A percentile compares a stretch with the other conserved stretches of the same genome.
Conservation (phyloP, 2,113 vertebrate species). For the Pitta sordida region DNA sequence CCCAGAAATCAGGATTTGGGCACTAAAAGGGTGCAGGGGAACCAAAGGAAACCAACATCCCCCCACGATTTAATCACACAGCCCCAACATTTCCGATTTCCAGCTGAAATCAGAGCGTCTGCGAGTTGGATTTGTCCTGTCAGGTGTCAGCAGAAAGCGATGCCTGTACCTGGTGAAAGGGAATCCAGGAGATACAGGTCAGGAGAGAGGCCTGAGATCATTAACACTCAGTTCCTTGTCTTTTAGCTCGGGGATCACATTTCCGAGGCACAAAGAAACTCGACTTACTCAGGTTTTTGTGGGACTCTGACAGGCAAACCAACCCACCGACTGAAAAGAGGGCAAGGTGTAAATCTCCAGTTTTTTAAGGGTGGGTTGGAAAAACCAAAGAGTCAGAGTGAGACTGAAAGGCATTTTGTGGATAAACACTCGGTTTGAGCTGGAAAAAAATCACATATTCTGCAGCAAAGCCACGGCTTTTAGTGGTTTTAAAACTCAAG, state of each 20-base stretch:
- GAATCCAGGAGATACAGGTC: background rate
- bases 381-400: background rate
- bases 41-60: background rate
- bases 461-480: background rate
- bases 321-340: background rate
- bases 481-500: background rate
- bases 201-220: background rate
- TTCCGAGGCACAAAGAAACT: background rate
- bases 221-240: background rate
- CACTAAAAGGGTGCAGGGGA: background rate
- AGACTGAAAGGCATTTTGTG: background rate
- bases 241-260: background rate
- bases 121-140: background rate
- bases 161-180: background rate
- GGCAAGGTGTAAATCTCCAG: background rate
- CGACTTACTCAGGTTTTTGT: background rate
- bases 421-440: background rate
- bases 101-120: background rate
- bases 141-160: background rate
- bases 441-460: rapidly evolving
- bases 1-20: rapidly evolving
- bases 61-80: background rate
- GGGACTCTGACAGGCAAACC: background rate
- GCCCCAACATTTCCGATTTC: background rate
- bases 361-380: background rate